Percentiles rank a stretch among this genome's conserved stretches.
These are phyloP conservation scores for Chascanopsetta lugubris DNA, from an alignment of 2,113 vertebrate species.

Conservation along the genomic window DNA sequence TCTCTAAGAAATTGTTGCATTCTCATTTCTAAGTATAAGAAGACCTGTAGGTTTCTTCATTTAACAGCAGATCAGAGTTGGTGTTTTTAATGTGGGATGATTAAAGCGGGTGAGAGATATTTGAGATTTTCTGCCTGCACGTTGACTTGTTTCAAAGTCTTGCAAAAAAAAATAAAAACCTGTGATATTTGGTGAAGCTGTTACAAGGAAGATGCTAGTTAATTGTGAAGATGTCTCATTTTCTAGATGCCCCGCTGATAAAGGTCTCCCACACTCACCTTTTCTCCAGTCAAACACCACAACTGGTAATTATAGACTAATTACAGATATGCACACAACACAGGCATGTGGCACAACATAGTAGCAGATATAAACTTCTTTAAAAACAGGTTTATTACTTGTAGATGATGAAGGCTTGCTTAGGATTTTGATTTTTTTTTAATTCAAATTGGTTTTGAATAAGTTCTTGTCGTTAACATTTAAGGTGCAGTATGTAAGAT, in stretches of 20 bases:
- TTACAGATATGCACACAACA: slow-evolving; percentile 38
- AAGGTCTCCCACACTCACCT: slow-evolving; percentile 55
- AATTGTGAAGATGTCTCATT: slow-evolving; percentile 63
- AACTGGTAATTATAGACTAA: slow-evolving; percentile 61
- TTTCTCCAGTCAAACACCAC: slow-evolving; percentile 43
- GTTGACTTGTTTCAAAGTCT: slow-evolving; percentile 38
- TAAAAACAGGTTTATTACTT: slow-evolving; percentile 3
- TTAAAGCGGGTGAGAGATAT: slow-evolving; percentile 50
- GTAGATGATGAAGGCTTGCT: not conserved
- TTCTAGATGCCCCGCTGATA: slow-evolving; percentile 55
- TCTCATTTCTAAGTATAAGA: slow-evolving; percentile 32
- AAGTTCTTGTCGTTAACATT: too few species aligned
- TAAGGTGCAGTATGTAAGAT: too few species aligned
- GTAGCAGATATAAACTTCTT: slow-evolving; percentile 5
- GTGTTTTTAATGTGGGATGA: slow-evolving; percentile 37
- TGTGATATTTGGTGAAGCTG: slow-evolving; percentile 1
- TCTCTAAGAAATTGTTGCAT: not conserved
- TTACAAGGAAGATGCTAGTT: slow-evolving; percentile 43
- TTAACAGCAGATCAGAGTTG: slow-evolving; percentile 55
- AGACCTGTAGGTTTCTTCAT: slow-evolving; percentile 3
- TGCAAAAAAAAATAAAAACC: slow-evolving; percentile 26
- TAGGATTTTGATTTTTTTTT: too few species aligned
- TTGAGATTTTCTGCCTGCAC: slow-evolving; percentile 48
- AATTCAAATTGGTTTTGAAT: too few species aligned
- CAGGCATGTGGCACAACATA: not conserved